Base-by-base conservation (phyloP, 1,140 invertebrate genomes). In the Proales similis region DNA sequence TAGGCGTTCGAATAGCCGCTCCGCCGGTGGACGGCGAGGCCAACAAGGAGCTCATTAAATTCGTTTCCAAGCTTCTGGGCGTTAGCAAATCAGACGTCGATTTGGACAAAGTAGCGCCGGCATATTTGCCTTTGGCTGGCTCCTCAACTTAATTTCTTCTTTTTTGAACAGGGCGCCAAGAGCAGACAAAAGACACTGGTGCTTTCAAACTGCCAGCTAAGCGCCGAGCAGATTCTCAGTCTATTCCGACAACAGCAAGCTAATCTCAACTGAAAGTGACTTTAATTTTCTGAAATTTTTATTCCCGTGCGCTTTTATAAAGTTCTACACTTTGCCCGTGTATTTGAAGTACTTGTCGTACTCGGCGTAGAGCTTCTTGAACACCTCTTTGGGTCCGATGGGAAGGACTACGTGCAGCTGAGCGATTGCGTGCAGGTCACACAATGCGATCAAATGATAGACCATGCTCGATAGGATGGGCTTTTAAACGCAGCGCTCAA, bases 1-100 rank as follows among this genome's bases (percentile, higher is more conserved):
- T 85, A 11, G 79, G 82, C 27, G 77, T 87, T 36, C 83, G 85
- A 70, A 86, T 87, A 66, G 79, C 80, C 57, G 85, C 85, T 3
- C 84, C 85, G 24, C 84, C 86, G 2, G 80, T 83, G 3, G 85
- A 87, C 69, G 86, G 85, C 3, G 84, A 86, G 74, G 86, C 86
- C 4, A 87, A 87, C 68, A 78, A 80, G 32, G 85, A 86, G 70
- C 76, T 87, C 6, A 72, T 86, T 0, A 84, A 84, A 74, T 87
- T 81, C 69, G 70, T 87, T 12, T 77, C 85, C 0, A 79, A 81
- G 65, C 68, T 85, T 26, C 71, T 87, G 7, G 80, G 79, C 14
- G 65, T 86, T 0, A 79, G 80, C 64, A 86, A 86, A 72, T 84
- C 82, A 63, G 81, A 84, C 63, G 75, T 87, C 1, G 74, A 74